Percentiles rank a stretch among this genome's conserved stretches.
Conservation (phyloP, 2,113 vertebrate species). For the Oenanthe melanoleuca region DNA sequence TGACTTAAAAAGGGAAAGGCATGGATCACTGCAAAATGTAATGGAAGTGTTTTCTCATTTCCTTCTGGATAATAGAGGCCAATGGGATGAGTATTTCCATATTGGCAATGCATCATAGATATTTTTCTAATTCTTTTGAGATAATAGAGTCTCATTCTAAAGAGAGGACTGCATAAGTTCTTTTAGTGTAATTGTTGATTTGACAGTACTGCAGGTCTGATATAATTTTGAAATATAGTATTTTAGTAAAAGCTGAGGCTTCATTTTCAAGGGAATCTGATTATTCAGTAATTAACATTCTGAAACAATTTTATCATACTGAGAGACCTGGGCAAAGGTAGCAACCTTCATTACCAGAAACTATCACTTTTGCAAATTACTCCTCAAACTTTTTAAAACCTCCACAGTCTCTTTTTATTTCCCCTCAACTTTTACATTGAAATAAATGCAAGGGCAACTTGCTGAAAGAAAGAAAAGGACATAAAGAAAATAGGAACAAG, state of each 20-base stretch:
- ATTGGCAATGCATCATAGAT: not conserved
- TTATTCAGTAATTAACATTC: conserved; percentile 53
- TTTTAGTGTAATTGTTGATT: not conserved
- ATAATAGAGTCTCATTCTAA: not conserved
- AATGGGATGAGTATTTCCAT: not conserved
- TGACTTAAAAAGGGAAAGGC: conserved; percentile 27
- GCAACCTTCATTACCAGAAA: conserved; percentile 30
- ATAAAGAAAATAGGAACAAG: not conserved
- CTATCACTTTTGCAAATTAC: conserved; percentile 42
- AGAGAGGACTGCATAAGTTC: not conserved
- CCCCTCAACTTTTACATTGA: not conserved
- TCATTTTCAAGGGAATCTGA: not conserved
- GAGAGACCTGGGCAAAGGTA: conserved; percentile 38
- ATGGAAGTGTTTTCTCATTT: conserved; percentile 42
- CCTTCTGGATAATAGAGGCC: conserved; percentile 16
- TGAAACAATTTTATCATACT: conserved; percentile 25
- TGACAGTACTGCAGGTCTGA: not conserved
- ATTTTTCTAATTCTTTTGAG: conserved; percentile 27
- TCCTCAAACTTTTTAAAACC: conserved; percentile 14
- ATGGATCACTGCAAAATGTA: conserved; percentile 6
- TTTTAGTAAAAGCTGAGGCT: conserved; percentile 13
- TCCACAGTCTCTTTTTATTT: not conserved
- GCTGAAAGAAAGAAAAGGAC: not conserved
- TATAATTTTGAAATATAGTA: not conserved
- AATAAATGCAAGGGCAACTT: not conserved